phyloP scores from a whole-genome alignment of 1,140 invertebrate genomes.

The Papilio helenus region DNA sequence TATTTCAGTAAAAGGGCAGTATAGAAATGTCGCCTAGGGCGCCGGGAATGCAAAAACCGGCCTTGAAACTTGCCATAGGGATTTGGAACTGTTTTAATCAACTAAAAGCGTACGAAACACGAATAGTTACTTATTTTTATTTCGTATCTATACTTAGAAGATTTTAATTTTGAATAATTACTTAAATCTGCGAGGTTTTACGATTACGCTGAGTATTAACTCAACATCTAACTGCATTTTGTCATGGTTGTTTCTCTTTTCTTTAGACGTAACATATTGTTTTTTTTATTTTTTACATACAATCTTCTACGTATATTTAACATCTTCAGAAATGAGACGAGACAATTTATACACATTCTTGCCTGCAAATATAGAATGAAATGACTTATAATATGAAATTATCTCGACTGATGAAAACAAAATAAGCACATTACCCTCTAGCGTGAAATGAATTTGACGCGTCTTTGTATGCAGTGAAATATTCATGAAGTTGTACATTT shows the following conservation, averaged over 20 bases:
- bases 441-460: constrained; percentile 13
- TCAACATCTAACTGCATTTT: not conserved
- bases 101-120: not conserved
- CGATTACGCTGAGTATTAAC: not conserved
- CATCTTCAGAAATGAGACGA: not conserved
- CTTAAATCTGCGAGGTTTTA: not conserved
- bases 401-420: not conserved
- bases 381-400: not conserved
- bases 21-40: too few species aligned
- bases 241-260: too few species aligned
- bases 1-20: too few species aligned
- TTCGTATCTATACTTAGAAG: not conserved
- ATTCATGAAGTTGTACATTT: not conserved
- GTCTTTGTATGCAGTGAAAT: not conserved
- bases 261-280: not conserved
- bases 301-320: not conserved
- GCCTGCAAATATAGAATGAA: not conserved
- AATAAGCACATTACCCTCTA: not conserved
- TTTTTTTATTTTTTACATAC: not conserved
- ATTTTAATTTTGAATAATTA: not conserved
- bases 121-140: not conserved
- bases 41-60: too few species aligned
- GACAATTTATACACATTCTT: not conserved
- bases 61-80: not conserved
- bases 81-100: not conserved